These are phyloP conservation scores for Mayetiola destructor DNA, from an alignment of 2,888 invertebrate genomes.

Conservation along the genomic window DNA sequence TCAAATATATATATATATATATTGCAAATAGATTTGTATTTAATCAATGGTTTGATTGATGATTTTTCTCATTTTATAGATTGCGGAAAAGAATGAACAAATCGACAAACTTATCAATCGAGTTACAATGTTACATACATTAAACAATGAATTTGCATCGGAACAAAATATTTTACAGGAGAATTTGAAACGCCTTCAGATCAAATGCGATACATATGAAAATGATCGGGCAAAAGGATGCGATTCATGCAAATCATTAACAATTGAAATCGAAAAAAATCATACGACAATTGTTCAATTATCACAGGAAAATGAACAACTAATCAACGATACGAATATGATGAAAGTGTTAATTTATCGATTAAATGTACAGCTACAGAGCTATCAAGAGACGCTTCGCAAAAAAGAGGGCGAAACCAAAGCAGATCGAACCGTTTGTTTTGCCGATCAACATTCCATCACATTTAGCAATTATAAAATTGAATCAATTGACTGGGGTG, in stretches of 20 bases:
- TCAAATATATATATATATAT: not conserved
- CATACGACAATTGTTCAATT: slow-evolving; percentile 25
- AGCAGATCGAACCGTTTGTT: slow-evolving; percentile 1
- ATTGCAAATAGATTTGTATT: not conserved
- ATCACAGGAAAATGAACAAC: slow-evolving; percentile 41
- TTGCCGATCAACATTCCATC: too few relatives aligned
- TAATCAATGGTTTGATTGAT: not conserved
- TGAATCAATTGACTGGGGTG: slow-evolving; percentile 19
- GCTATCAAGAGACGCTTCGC: slow-evolving; percentile 58
- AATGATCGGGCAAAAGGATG: slow-evolving; percentile 27
- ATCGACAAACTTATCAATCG: slow-evolving; percentile 48
- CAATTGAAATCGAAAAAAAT: not conserved
- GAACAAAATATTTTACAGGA: slow-evolving; percentile 44
- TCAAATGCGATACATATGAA: slow-evolving; percentile 29
- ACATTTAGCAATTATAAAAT: slow-evolving; percentile 4
- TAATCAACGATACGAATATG: slow-evolving; percentile 53
- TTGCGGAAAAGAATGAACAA: slow-evolving; percentile 45
- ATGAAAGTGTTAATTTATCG: slow-evolving; percentile 65
- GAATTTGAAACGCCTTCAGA: slow-evolving; percentile 38
- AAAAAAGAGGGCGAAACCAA: slow-evolving; percentile 20
- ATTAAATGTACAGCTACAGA: slow-evolving; percentile 59
- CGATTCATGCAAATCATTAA: slow-evolving; percentile 24
- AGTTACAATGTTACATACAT: slow-evolving; percentile 41
- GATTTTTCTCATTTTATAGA: slow-evolving; percentile 28
- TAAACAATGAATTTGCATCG: slow-evolving; percentile 45